Base-by-base conservation (phyloP, 2,797 vertebrate genomes). In the Staurois parvus region DNA sequence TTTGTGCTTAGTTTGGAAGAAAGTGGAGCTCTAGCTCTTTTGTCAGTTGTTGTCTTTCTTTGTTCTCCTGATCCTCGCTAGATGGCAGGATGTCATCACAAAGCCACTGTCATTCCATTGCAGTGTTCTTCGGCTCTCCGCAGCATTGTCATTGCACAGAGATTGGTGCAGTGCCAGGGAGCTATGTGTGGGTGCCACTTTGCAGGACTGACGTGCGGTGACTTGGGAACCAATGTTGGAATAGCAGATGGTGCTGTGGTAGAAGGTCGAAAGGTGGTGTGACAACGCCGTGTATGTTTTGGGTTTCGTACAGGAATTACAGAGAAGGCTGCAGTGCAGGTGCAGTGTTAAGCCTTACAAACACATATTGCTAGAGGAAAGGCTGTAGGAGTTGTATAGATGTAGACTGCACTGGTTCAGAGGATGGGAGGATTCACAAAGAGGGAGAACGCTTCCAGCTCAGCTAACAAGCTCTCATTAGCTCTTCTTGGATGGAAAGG, bases 81-180 rank as follows among this genome's bases (percentile, higher is more conserved):
- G 85, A 87, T 87, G 85, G 85, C 85, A 87, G 76, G n/a, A 83
- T 83, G 69, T 69, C 72, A 79, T 42, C 72, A 66, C 24, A 15
- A 86, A 86, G 80, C 29, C 29, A 21, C 28, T 62, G 56, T 42
- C 0, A 69, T 29, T 13, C 79, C 37, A 56, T n/a, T 74, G 85
- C 85, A 79, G 81, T 83, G 70, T 74, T 78, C 69, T 34, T 75
- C 24, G 48, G 45, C 45, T 74, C 75, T 72, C 75, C 79, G 64
- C 81, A 84, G 78, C 75, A 79, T 78, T 84, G 83, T 84, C 83
- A 84, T 79, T 78, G 83, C 76, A 78, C 67, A 79, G 76, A 79
- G 81, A 79, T 79, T 87, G 85, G 85, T 87, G 80, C 85, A 87
- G 70, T 83, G 85, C 85, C 85, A 83, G 85, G 30, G 76, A 79